A percentile compares a stretch with the other conserved stretches of the same genome.
These are phyloP conservation scores for Ptilonorhynchus violaceus DNA, from an alignment of 2,113 vertebrate genomes.

Conservation along the genomic window DNA sequence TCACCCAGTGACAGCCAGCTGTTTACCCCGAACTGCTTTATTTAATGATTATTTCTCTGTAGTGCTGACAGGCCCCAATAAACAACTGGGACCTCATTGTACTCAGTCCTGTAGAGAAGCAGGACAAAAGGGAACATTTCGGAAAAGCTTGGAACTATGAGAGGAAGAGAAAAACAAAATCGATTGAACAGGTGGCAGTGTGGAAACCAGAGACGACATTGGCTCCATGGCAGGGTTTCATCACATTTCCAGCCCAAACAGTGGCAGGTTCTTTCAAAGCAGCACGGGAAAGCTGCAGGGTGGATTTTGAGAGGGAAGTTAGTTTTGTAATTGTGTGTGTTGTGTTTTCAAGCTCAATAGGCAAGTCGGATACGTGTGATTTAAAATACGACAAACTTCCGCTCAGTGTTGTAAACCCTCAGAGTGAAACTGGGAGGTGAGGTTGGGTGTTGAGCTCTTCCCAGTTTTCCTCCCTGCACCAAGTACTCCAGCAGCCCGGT, in stretches of 20 bases:
- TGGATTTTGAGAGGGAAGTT: not conserved
- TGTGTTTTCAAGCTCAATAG: not conserved
- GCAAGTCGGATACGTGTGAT: not conserved
- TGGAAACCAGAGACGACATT: not conserved
- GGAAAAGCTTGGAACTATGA: not conserved
- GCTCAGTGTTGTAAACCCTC: not conserved
- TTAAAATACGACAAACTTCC: not conserved
- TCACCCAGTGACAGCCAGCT: slow-evolving; percentile 21
- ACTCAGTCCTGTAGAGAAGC: not conserved
- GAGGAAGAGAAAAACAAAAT: not conserved
- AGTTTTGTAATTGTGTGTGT: rapidly evolving
- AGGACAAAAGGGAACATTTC: not conserved
- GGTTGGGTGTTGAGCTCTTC: not conserved
- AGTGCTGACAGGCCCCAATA: not conserved
- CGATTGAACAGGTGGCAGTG: not conserved
- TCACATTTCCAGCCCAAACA: not conserved
- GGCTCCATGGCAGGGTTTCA: not conserved
- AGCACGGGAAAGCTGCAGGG: not conserved
- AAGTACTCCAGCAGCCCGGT: rapidly evolving
- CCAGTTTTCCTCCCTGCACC: not conserved
- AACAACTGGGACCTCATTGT: not conserved
- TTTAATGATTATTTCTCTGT: not conserved
- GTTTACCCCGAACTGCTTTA: not conserved
- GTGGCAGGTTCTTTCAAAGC: not conserved
- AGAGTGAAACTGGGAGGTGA: not conserved